A percentile compares a stretch with the other conserved stretches of the same genome.
Evolutionary conservation across 2,797 vertebrate species (phyloP).

Genomic region (Mus caroli): DNA sequence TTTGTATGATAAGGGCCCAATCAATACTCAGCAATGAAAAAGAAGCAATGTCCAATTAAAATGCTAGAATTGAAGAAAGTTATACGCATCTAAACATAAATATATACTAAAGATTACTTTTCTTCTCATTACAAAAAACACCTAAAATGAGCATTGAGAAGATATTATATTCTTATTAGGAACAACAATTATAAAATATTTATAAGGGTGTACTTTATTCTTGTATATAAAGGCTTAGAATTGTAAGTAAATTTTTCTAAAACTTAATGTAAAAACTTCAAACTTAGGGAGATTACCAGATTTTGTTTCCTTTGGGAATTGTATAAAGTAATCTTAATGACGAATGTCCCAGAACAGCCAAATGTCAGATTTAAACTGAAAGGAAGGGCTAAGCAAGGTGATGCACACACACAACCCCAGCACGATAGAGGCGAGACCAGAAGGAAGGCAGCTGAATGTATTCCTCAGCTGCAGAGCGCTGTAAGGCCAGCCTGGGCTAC

Average conservation of each 20-base stretch:
- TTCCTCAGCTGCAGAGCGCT: not conserved
- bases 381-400: not conserved
- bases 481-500: not conserved
- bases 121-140: not conserved
- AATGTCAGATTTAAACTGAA: conserved; percentile 30
- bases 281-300: conserved; percentile 40
- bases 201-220: not conserved
- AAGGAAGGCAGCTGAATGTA: no score
- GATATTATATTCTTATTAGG: conserved; percentile 21
- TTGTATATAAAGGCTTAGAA: not conserved
- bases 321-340: conserved; percentile 47
- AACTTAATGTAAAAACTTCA: conserved; percentile 4
- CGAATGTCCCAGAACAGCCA: conserved; percentile 20
- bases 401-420: not conserved
- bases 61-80: conserved; percentile 35
- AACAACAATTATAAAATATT: not conserved
- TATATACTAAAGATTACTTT: conserved; percentile 3
- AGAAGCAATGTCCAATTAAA: conserved; percentile 30
- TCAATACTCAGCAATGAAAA: not conserved
- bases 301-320: not conserved
- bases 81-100: not conserved
- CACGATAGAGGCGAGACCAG: not conserved
- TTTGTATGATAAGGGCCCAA: not conserved
- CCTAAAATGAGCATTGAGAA: conserved; percentile 38
- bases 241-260: not conserved